Evolutionary conservation across 2,113 vertebrate species (phyloP), one percentile per base, ranked within the genome.

Genomic region (Scolopax mira): DNA sequence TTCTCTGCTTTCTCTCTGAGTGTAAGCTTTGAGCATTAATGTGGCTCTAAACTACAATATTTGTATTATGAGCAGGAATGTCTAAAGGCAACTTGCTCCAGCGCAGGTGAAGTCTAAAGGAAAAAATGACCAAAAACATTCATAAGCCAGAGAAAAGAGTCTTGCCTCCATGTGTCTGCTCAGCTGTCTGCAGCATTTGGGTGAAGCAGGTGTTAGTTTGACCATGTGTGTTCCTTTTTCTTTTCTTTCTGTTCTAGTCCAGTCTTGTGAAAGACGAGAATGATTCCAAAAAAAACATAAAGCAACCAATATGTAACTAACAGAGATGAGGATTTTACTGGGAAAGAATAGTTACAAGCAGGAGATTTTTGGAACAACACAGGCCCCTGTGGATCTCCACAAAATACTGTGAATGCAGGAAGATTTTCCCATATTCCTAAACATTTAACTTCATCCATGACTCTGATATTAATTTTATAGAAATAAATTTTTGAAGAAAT

Each of bases 141-240:
- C 35, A 10, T 60, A 41, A 89, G 27, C 14, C 15, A n/a, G 54
- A 70, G 94, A 19, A 72, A 52, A n/a, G 33, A 65, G 18, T 44
- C 24, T 19, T 0, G 0, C 11, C 48, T 82, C 27, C 15, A 2
- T 24, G 16, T 2, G 1, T 51, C 62, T 55, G n/a, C 10, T 62
- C 18, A 81, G 44, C 72, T 51, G 6, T 33, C 54, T 64, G 25
- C 62, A 46, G 73, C 42, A 7, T 30, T 64, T 30, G 62, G 7
- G 25, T 88, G 73, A 58, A 28, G 55, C 1, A 0, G 6, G 14
- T 46, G 11, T 27, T 67, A 23, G 46, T 54, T 55, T 60, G 71
- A 42, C 52, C 25, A 9, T 5, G 7, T 14, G 19, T 1, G 1
- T 74, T 51, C 37, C 25, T 73, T 55, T 86, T 54, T 24, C 10